Conservation (phyloP, 2,113 vertebrate species). For the Neotragus pygmaeus region DNA sequence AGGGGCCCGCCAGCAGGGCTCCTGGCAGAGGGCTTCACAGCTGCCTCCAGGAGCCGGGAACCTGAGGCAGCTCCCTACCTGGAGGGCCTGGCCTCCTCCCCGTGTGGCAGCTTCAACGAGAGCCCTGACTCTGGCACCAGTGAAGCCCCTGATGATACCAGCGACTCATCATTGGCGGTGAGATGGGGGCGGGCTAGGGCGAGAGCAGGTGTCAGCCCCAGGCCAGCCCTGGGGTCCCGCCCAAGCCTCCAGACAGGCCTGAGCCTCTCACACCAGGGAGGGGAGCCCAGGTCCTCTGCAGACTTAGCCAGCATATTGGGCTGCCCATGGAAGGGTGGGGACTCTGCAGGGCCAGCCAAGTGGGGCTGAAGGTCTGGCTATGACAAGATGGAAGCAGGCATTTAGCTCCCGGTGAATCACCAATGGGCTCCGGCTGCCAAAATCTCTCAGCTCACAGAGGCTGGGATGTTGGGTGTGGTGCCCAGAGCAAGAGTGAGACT, state of each 20-base stretch:
- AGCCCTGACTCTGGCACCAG: conserved; percentile 49
- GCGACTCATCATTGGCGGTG: conserved; percentile 67
- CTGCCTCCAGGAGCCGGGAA: neutral
- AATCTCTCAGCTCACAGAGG: neutral
- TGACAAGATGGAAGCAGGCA: neutral
- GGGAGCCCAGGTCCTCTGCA: neutral
- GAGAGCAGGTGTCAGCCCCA: neutral
- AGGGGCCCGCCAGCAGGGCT: neutral
- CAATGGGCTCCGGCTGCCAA: neutral
- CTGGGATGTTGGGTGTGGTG: neutral
- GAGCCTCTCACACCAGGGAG: neutral
- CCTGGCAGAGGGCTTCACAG: neutral
- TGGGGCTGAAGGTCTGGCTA: neutral
- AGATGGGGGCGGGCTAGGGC: conserved; percentile 34
- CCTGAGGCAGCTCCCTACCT: conserved; percentile 63
- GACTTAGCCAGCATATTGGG: neutral
- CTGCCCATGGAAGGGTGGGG: neutral
- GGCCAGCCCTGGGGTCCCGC: neutral
- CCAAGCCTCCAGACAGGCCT: neutral
- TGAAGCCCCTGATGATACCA: conserved; percentile 66
- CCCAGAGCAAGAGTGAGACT: neutral
- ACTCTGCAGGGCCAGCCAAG: neutral
- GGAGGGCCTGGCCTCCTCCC: conserved; percentile 59
- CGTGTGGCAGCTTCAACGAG: conserved; percentile 50
- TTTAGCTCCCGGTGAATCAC: neutral